Evolutionary conservation across 2,888 invertebrate species (phyloP).

Genomic region (Lysandra coridon): DNA sequence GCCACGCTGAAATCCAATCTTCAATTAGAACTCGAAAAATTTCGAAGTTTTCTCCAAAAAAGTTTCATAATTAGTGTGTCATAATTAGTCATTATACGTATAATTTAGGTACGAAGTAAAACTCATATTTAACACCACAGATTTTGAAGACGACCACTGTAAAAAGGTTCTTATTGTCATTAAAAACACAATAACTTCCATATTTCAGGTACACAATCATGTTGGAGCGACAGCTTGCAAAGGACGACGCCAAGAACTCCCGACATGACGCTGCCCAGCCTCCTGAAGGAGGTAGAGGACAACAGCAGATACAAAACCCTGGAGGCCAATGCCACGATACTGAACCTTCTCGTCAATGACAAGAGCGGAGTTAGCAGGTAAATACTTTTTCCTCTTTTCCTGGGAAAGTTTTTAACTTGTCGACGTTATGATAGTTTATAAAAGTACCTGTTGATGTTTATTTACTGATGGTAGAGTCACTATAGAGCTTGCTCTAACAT

Average conservation of each 20-base stretch:
- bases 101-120: no score
- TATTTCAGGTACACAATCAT: slow-evolving; percentile 52
- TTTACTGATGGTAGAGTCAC: background rate
- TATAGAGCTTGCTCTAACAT: no score
- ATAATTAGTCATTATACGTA: no score
- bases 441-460: background rate
- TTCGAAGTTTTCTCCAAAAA: no score
- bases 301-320: slow-evolving; percentile 75
- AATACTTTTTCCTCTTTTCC: background rate
- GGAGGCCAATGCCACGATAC: slow-evolving; percentile 70
- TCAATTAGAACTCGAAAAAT: no score
- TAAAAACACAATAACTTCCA: background rate
- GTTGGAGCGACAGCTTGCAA: slow-evolving; percentile 48
- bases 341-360: slow-evolving; percentile 69
- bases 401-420: background rate
- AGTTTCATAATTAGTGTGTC: no score
- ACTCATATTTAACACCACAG: no score
- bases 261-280: slow-evolving; percentile 56
- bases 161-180: background rate
- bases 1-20: no score
- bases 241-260: slow-evolving; percentile 42
- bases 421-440: background rate
- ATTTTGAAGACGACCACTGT: no score
- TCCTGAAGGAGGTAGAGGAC: slow-evolving; percentile 69
- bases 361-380: slow-evolving; percentile 75